Evolutionary conservation across 2,888 invertebrate genomes (phyloP), one percentile per base, ranked within the genome.

Genomic region (Noctua comes): DNA sequence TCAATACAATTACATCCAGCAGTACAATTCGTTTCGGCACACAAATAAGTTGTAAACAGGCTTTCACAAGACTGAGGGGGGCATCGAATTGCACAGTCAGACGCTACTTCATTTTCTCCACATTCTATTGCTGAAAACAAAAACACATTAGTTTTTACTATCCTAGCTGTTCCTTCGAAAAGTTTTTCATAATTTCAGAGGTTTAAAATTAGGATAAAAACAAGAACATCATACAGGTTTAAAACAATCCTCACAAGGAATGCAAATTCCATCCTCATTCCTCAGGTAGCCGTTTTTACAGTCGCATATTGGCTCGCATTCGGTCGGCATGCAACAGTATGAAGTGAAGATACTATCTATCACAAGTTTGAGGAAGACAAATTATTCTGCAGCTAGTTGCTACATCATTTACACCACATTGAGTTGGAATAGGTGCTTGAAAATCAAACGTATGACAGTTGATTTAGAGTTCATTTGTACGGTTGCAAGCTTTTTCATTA

Each of bases 301-400:
- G 68, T 87, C 69, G 70, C 90, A 91, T 0, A 90, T 89, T 13
- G 83, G 83, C 24, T 87, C 64, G 40, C 89, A 89, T 1, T 77
- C 68, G 0, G 59, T 36, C 1, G 40, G 18, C 0, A 0, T 36
- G 27, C 88, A 86, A 8, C 21, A 0, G 16, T 81, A 83, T 21
- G 10, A 40, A 13, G 75, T 10, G 46, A 8, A 82, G 1, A 88
- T 77, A 59, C 88, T 89, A 0, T 85, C 79, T n/a, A n/a, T n/a
- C n/a, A 46, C 90, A 91, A 46, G 78, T 80, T 64, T 90, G 86
- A 7, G 88, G 88, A 6, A 89, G 89, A 76, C 89, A 90, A 8
- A n/a, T n/a, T 24, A 76, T 80, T 54, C 73, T 71, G 43, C 88
- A 86, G 11, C 85, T 73, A 3, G 82, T 79, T 24, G 73, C 68